Evolutionary conservation across 2,797 vertebrate species (phyloP), one percentile per base, ranked within the genome.

Genomic region (Eremophila alpestris): DNA sequence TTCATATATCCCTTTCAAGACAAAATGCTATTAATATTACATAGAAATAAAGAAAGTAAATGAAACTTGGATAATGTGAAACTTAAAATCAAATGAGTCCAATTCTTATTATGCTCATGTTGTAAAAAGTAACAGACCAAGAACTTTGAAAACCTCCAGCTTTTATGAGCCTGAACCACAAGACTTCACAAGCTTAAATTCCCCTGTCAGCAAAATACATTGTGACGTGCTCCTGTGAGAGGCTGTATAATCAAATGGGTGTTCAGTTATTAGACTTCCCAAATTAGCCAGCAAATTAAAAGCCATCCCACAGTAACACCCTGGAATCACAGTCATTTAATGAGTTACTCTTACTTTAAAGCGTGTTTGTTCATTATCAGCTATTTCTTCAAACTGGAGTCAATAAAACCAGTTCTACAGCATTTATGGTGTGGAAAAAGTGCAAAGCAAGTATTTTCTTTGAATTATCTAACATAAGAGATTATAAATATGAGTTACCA

Each of bases 271-370:
- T 52, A 73, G 51, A 60, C 52, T 69, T 69, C 62, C 34, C 58
- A 62, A 88, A 90, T 89, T 41, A 88, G 23, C 68, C 7, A 60
- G 38, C 30, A 93, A 91, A 89, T 81, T 78, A 93, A 89, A 94
- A 82, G 46, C 7, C 20, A 56, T 46, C 15, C 22, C 48, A 76
- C 49, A 85, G 27, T 32, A 76, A 79, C 13, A 82, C 12, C 20
- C 45, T 82, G 27, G 65, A 90, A 80, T 38, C 12, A 16, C 4
- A 79, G 38, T 34, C 20, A 77, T 55, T 82, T 60, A 91, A 58
- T 48, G 43, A 86, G 29, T 69, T 89, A 89, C 71, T 87, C 38
- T 74, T 58, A 43, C 38, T 91, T 91, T 34, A 78, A 91, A 83
- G 43, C 2, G 6, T 14, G 24, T 45, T 77, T 86, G 26, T 30